Conservation (phyloP, 2,888 invertebrate genomes). For the Drosophila borealis region DNA sequence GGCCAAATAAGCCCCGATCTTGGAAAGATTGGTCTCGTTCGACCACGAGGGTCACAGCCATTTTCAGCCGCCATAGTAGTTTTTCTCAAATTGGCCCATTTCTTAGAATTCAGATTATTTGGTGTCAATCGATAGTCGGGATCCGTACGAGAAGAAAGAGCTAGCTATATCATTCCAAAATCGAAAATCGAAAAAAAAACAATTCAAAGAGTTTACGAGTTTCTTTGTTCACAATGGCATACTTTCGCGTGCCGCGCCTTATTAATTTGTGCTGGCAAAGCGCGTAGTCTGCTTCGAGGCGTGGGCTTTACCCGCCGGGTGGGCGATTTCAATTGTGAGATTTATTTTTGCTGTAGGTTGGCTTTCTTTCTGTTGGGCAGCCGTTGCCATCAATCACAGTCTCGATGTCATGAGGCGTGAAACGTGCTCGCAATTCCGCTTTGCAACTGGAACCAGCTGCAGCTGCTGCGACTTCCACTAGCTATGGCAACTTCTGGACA, state of each 20-base stretch:
- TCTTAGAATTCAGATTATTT: too few relatives aligned
- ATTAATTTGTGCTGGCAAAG: background rate
- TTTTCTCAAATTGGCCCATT: too few relatives aligned
- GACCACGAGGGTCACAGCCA: too few relatives aligned
- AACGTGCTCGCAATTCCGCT: constrained; percentile 64
- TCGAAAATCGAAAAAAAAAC: too few relatives aligned
- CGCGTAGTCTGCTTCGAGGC: constrained; percentile 16
- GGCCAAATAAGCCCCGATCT: too few relatives aligned
- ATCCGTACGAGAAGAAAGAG: too few relatives aligned
- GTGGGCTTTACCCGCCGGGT: background rate
- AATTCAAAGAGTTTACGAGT: constrained; percentile 2
- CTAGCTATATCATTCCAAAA: too few relatives aligned
- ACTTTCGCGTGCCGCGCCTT: constrained; percentile 36
- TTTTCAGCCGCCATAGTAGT: too few relatives aligned
- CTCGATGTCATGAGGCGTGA: constrained; percentile 46
- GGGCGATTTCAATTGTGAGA: too few relatives aligned
- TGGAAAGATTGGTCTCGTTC: too few relatives aligned
- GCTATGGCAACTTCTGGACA: constrained; percentile 29
- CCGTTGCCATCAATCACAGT: constrained; percentile 61
- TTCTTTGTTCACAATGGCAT: constrained; percentile 30
- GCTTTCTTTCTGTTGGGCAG: constrained; percentile 63
- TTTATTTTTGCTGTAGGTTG: constrained; percentile 45
- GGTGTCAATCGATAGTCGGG: too few relatives aligned
- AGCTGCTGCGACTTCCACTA: constrained; percentile 13
- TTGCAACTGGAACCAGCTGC: constrained; percentile 11